Percentiles rank a stretch among this genome's conserved stretches.
Conservation (phyloP, 2,888 invertebrate species). For the Orchesella flavescens region DNA sequence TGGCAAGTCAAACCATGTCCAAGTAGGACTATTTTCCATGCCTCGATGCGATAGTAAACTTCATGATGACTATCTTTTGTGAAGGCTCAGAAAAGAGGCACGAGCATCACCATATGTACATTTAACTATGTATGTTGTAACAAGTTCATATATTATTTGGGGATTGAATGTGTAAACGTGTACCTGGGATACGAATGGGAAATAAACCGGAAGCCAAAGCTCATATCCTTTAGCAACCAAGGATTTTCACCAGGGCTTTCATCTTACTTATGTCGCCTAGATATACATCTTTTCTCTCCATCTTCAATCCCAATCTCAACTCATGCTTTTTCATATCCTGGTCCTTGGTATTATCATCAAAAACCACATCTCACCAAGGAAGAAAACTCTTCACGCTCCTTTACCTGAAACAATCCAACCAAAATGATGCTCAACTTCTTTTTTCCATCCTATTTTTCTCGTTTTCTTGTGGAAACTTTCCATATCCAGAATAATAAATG, state of each 20-base stretch:
- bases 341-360: slow-evolving; percentile 5
- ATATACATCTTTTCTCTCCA: slow-evolving; percentile 15
- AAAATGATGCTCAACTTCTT: not conserved
- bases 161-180: not conserved
- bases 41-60: not conserved
- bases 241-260: slow-evolving; percentile 21
- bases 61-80: too few relatives aligned
- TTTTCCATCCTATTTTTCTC: too few relatives aligned
- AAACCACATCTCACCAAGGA: slow-evolving; percentile 14
- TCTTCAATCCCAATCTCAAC: not conserved
- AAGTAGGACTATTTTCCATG: not conserved
- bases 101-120: too few relatives aligned
- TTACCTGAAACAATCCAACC: not conserved
- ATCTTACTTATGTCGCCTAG: slow-evolving; percentile 2
- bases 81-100: too few relatives aligned
- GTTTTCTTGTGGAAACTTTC: too few relatives aligned
- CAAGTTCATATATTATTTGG: too few relatives aligned
- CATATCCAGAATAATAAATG: too few relatives aligned
- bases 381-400: not conserved
- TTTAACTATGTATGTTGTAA: too few relatives aligned
- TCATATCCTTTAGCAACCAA: slow-evolving; percentile 20
- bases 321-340: slow-evolving; percentile 21
- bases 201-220: slow-evolving; percentile 31
- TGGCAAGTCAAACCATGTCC: slow-evolving; percentile 12
- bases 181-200: slow-evolving; percentile 3